Percentiles rank a stretch among this genome's conserved stretches.
Conservation (phyloP, 2,113 vertebrate genomes). For the Conger conger region DNA sequence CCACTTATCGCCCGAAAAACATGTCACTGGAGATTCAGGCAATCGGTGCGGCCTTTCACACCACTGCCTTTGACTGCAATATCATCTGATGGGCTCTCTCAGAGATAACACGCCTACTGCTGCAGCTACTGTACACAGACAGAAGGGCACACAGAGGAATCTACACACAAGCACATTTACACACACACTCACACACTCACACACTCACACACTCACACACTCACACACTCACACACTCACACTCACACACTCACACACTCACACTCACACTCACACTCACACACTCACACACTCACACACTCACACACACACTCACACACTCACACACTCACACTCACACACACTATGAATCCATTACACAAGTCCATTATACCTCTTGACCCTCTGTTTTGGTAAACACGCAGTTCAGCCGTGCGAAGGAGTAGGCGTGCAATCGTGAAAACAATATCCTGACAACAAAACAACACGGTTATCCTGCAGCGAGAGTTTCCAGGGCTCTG, state of each 20-base stretch:
- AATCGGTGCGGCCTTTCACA: not conserved
- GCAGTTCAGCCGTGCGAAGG: not conserved
- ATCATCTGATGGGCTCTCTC: not conserved
- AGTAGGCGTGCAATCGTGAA: not conserved
- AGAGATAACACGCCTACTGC: not conserved
- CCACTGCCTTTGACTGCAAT: not conserved
- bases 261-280: not conserved
- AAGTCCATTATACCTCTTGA: not conserved
- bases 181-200: not conserved
- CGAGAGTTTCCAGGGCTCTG: not conserved
- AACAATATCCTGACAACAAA: not conserved
- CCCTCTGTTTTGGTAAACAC: not conserved
- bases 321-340: not conserved
- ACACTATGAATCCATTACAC: not conserved
- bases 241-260: not conserved
- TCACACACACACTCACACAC: not conserved
- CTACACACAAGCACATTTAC: not conserved
- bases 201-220: not conserved
- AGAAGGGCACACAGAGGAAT: not conserved
- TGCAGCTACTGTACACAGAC: not conserved
- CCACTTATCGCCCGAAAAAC: constrained; percentile 2
- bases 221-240: not conserved
- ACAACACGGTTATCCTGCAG: not conserved
- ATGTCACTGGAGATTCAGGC: not conserved
- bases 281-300: not conserved